phyloP scores from a whole-genome alignment of 2,113 vertebrate genomes.

The Trematocara macrostoma region DNA sequence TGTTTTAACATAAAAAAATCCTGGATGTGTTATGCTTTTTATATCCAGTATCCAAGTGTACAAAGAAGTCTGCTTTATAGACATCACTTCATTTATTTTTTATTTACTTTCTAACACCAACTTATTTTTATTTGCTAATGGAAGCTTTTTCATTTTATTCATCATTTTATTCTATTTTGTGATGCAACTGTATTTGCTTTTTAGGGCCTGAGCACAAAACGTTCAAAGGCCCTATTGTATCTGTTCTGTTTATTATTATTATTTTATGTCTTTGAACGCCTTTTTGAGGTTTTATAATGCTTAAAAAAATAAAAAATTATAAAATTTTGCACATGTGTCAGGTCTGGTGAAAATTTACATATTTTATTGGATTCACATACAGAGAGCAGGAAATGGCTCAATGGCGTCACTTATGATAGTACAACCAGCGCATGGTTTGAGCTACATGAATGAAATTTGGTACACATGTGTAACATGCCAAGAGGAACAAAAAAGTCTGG shows the following conservation, averaged over 20 bases:
- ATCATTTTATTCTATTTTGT: not conserved
- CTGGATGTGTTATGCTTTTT: not conserved
- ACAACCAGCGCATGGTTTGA: not conserved
- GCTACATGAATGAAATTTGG: not conserved
- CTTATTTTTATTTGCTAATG: not conserved
- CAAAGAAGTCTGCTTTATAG: not conserved
- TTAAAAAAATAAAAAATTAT: not conserved
- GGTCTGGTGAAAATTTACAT: not conserved
- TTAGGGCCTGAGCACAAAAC: not conserved
- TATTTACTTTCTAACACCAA: not conserved
- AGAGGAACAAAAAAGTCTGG: not conserved
- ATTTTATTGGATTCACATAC: not conserved
- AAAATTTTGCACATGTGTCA: not conserved
- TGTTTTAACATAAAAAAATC: not conserved
- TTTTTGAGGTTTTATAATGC: not conserved
- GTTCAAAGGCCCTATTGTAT: not conserved
- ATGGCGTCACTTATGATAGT: not conserved
- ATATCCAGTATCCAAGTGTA: not conserved
- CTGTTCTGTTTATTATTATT: not conserved
- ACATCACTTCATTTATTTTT: not conserved
- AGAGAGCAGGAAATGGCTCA: not conserved
- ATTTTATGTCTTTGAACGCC: not conserved
- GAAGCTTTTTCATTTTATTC: not conserved
- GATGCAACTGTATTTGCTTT: not conserved
- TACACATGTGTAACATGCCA: not conserved